Evolutionary conservation across 2,113 vertebrate genomes (phyloP).

Genomic region (Dolichallabes microphthalmus): DNA sequence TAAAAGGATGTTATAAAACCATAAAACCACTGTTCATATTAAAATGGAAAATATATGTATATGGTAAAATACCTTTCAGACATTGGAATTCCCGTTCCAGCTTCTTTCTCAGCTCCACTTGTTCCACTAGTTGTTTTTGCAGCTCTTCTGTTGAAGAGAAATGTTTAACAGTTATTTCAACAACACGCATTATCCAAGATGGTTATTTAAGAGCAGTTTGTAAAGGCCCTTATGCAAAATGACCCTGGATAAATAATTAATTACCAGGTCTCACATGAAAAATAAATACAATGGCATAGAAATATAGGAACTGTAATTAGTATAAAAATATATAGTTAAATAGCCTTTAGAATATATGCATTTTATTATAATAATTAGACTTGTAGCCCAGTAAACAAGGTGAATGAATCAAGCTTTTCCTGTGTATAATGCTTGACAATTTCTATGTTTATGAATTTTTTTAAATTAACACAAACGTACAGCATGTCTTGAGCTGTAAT

Average conservation of each 20-base stretch:
- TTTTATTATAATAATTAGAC: not conserved
- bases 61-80: slow-evolving; percentile 83
- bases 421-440: not conserved
- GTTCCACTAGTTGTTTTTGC: slow-evolving; percentile 92
- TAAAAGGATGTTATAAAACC: not conserved
- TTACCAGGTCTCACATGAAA: not conserved
- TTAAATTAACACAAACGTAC: not conserved
- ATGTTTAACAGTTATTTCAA: not conserved
- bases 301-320: not conserved
- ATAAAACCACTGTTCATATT: not conserved
- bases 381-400: not conserved
- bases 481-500: not conserved
- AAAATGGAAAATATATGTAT: not conserved
- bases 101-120: slow-evolving; percentile 95
- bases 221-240: not conserved
- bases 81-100: slow-evolving; percentile 94
- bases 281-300: not conserved
- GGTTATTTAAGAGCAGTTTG: not conserved
- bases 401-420: not conserved
- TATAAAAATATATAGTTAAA: not conserved
- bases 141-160: slow-evolving; percentile 80
- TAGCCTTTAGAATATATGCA: not conserved
- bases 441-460: not conserved
- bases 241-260: not conserved
- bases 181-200: not conserved